Evolutionary conservation across 1,140 invertebrate genomes (phyloP), one percentile per base, ranked within the genome.

Genomic region (Tenebrio molitor): DNA sequence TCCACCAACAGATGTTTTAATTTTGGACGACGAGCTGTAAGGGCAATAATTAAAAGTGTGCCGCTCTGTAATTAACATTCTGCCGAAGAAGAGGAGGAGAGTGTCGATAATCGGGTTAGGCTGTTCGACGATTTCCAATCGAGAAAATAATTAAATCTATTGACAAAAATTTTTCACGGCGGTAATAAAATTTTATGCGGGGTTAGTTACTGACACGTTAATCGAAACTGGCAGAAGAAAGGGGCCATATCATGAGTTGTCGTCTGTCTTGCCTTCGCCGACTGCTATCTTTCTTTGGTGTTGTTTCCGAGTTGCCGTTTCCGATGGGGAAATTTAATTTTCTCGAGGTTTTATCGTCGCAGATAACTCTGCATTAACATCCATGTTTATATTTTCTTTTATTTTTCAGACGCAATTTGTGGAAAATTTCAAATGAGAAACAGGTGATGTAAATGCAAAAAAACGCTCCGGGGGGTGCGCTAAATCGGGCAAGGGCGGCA

Each of bases 271-370:
- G 15, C 19, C 16, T 53, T 46, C 23, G 50, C 16, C 16, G 42
- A 67, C 36, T 68, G 42, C 44, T 36, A 42, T 65, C 58, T 71
- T 34, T 46, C 69, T 58, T 39, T 42, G 29, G 14, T 62, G 16
- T 50, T 42, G 66, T 68, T 71, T 74, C 73, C 73, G 73, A 71
- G 44, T 66, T 67, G n/a, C 16, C 69, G 73, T 62, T 74, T 74
- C 73, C 73, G 73, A 71, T 69, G 58, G 29, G 73, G 73, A 74
- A 74, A 74, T 74, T 74, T 74, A 74, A 72, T 74, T 74, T 74
- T 74, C 73, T 74, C 66, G 63, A 16, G 63, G 73, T 74, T 72
- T 72, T 74, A 71, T 74, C 73, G 46, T 29, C 62, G 41, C 69
- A 74, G 68, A 66, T 74, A 74, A 71, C 68, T 69, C 42, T 42